Percentiles rank a stretch among this genome's conserved stretches.
phyloP scores from a whole-genome alignment of 2,797 vertebrate species.

The Podarcis lilfordi region DNA sequence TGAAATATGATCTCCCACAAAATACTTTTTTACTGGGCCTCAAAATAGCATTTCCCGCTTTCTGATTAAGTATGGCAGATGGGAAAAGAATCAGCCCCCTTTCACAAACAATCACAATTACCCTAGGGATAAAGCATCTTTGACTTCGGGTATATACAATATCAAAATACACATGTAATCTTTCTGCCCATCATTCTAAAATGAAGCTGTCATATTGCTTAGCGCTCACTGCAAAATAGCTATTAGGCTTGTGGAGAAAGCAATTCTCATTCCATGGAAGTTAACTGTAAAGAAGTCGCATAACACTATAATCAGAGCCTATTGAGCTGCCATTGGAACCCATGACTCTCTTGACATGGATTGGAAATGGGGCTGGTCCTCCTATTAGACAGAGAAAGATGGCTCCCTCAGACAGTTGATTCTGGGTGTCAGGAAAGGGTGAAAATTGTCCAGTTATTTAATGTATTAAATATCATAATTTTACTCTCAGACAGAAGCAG shows the following conservation, averaged over 20 bases:
- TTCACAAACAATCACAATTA: not conserved
- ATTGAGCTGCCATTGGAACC: not conserved
- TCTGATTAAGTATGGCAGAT: constrained; percentile 19
- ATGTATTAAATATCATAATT: too few species aligned
- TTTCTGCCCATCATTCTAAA: not conserved
- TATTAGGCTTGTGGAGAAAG: not conserved
- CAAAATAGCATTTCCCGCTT: constrained; percentile 11
- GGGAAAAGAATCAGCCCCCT: not conserved
- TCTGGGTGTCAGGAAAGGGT: too few species aligned
- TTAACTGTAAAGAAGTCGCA: not conserved
- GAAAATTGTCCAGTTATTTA: too few species aligned
- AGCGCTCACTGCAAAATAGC: not conserved
- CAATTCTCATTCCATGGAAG: not conserved
- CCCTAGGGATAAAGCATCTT: not conserved
- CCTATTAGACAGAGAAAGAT: too few species aligned
- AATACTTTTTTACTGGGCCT: constrained; percentile 28
- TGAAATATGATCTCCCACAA: constrained; percentile 27
- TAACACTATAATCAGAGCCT: not conserved
- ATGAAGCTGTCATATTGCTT: not conserved
- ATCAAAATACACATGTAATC: not conserved
- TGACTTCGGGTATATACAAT: not conserved
- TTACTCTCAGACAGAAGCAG: too few species aligned
- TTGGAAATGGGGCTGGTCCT: too few species aligned
- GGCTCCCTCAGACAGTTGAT: too few species aligned
- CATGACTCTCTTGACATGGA: not conserved